Evolutionary conservation across 2,797 vertebrate species (phyloP).

Genomic region (Sebastes goodei): DNA sequence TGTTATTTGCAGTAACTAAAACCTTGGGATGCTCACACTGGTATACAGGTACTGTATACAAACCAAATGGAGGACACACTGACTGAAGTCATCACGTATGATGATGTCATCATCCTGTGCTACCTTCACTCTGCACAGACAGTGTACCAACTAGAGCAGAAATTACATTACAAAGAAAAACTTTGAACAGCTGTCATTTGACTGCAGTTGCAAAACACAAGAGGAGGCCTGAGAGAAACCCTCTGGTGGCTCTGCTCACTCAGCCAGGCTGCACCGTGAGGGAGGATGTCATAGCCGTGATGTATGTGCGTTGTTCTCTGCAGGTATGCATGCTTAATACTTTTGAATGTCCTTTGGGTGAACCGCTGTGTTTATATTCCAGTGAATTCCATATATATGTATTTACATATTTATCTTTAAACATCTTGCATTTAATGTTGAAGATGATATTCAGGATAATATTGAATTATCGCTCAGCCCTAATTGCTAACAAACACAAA

Average conservation of each 20-base stretch:
- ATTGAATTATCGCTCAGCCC: background rate
- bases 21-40: background rate
- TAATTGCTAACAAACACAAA: background rate
- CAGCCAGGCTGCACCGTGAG: background rate
- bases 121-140: background rate
- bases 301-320: background rate
- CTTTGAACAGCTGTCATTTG: constrained; percentile 18
- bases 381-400: background rate
- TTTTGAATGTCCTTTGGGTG: too few species aligned
- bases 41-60: background rate
- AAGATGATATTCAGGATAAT: background rate
- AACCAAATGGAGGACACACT: background rate
- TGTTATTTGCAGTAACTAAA: background rate
- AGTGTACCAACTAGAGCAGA: constrained; percentile 21
- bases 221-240: constrained; percentile 3
- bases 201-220: background rate
- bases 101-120: background rate
- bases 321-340: background rate
- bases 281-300: background rate
- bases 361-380: background rate
- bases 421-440: background rate
- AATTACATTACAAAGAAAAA: background rate
- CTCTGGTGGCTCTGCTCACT: constrained; percentile 9
- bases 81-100: background rate
- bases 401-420: background rate